Conservation (phyloP, 2,113 vertebrate genomes). For the Tupaia chinensis region DNA sequence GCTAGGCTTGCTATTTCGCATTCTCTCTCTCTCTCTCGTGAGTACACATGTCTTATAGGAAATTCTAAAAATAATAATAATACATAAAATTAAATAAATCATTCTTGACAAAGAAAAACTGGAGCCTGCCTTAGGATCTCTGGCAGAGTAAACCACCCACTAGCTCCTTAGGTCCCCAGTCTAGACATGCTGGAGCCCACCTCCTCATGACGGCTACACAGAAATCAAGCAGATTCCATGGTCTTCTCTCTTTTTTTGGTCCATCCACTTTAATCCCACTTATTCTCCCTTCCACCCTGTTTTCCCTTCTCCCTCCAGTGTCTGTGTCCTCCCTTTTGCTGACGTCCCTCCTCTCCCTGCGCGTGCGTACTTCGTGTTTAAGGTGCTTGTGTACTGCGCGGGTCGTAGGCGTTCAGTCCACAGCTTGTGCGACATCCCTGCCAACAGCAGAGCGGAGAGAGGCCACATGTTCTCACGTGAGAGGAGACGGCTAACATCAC, state of each 20-base stretch:
- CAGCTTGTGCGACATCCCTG: neutral
- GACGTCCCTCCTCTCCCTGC: neutral
- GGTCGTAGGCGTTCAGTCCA: no score
- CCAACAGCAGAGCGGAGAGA: neutral
- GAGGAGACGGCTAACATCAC: fast-evolving
- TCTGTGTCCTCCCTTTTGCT: neutral
- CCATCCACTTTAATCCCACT: neutral
- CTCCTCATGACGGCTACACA: neutral
- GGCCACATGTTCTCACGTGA: neutral
- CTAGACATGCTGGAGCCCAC: neutral
- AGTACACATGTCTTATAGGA: no score
- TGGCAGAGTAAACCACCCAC: neutral
- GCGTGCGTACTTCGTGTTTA: neutral
- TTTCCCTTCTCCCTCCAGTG: neutral
- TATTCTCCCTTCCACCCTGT: neutral
- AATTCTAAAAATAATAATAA: no score
- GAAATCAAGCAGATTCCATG: neutral
- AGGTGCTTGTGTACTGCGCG: no score
- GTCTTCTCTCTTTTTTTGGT: no score
- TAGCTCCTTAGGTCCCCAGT: no score
- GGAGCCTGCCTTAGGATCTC: neutral
- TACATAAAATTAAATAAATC: no score
- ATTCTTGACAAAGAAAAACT: no score
- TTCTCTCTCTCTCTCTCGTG: no score
- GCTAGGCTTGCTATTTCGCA: no score